A percentile compares a stretch with the other conserved stretches of the same genome.
These are phyloP conservation scores for Pelodiscus sinensis DNA, from an alignment of 2,113 vertebrate species.

Conservation along the genomic window DNA sequence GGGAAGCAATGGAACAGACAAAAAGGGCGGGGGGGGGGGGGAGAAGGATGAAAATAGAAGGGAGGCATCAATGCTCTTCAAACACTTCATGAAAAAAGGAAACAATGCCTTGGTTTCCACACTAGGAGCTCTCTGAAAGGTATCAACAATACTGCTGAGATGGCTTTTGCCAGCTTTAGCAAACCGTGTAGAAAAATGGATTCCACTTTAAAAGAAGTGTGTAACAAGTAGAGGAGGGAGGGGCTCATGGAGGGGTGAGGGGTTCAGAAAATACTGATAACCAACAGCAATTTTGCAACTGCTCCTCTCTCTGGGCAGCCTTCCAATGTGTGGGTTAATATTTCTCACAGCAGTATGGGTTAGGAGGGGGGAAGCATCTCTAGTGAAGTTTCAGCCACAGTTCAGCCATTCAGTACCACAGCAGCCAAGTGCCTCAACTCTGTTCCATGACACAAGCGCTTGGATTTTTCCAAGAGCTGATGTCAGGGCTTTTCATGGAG, in stretches of 20 bases:
- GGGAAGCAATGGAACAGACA: background rate
- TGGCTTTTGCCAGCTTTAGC: accelerated
- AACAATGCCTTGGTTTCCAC: background rate
- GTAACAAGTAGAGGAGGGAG: background rate
- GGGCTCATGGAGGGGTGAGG: background rate
- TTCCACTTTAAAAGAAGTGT: background rate
- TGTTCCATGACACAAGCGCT: slow-evolving; percentile 81
- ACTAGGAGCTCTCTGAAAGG: background rate
- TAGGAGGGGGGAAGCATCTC: slow-evolving; percentile 43
- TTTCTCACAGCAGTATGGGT: background rate
- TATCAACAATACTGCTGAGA: background rate
- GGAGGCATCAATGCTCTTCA: background rate
- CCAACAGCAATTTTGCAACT: background rate
- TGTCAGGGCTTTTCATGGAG: slow-evolving; percentile 82
- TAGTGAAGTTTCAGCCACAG: slow-evolving; percentile 61
- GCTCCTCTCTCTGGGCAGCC: background rate
- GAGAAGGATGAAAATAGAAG: background rate
- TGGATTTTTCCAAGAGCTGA: slow-evolving; percentile 83
- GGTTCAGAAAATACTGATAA: background rate
- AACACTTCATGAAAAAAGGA: background rate
- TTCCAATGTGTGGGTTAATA: background rate
- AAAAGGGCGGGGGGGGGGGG: background rate
- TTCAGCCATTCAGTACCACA: slow-evolving; percentile 69
- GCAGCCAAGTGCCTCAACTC: slow-evolving; percentile 73
- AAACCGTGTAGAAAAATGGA: background rate